phyloP scores from a whole-genome alignment of 2,113 vertebrate species.

The Hippoglossus stenolepis region DNA sequence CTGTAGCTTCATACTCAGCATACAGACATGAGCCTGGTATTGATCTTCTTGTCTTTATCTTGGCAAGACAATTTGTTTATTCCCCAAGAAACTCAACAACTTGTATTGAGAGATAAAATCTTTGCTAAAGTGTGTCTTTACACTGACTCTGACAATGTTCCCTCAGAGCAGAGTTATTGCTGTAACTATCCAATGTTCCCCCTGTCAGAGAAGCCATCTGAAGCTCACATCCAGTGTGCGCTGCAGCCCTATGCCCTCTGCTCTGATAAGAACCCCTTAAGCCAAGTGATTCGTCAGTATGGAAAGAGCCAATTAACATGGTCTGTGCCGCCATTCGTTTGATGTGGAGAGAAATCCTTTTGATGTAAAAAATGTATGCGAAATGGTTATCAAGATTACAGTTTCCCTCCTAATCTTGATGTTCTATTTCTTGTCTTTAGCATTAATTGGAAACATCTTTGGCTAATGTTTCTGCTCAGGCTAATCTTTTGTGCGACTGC shows the following conservation, averaged over 20 bases:
- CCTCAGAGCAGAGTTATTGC: slow-evolving; percentile 22
- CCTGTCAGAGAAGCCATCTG: slow-evolving; percentile 14
- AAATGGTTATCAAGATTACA: slow-evolving; percentile 75
- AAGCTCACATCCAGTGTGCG: slow-evolving; percentile 32
- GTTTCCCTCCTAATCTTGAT: slow-evolving; percentile 67
- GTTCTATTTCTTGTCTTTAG: slow-evolving; percentile 47
- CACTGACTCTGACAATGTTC: not conserved
- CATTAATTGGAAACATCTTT: slow-evolving; percentile 81
- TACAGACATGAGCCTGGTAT: not conserved
- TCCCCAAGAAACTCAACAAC: not conserved
- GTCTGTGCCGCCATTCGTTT: slow-evolving; percentile 52
- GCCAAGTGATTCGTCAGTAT: slow-evolving; percentile 58
- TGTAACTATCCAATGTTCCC: slow-evolving; percentile 46
- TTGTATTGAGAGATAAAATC: not conserved
- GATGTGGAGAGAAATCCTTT: slow-evolving; percentile 73
- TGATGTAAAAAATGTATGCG: slow-evolving; percentile 77
- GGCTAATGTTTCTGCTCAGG: slow-evolving; percentile 53
- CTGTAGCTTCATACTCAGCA: not conserved
- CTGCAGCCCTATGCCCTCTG: slow-evolving; percentile 21
- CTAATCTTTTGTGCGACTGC: slow-evolving; percentile 48
- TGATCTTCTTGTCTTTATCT: not conserved
- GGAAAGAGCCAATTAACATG: slow-evolving; percentile 64
- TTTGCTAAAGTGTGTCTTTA: not conserved
- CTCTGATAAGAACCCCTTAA: slow-evolving; percentile 63
- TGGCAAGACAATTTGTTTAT: not conserved